Percentiles rank a stretch among this genome's conserved stretches.
These are phyloP conservation scores for Conus canariensis DNA, from an alignment of 2,888 invertebrate genomes.

Conservation along the genomic window DNA sequence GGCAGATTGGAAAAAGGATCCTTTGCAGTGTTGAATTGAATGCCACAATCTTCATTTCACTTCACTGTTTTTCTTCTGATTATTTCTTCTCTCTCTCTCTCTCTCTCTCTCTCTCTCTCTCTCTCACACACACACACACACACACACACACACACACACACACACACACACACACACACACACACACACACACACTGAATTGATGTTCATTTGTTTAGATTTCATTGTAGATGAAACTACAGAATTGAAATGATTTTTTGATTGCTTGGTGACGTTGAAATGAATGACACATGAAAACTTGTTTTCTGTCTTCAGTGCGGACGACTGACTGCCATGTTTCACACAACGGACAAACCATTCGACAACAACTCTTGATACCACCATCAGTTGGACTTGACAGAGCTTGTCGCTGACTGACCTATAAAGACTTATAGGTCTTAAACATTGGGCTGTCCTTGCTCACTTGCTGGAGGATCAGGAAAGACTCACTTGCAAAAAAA, in stretches of 20 bases:
- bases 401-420: conserved; percentile 16
- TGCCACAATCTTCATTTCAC: too few relatives aligned
- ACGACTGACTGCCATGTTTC: conserved; percentile 28
- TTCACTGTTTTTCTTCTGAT: too few relatives aligned
- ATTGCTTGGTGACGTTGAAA: not conserved
- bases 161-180: too few relatives aligned
- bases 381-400: conserved; percentile 10
- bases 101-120: too few relatives aligned
- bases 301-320: conserved; percentile 37
- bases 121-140: too few relatives aligned
- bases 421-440: not conserved
- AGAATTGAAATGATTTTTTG: not conserved
- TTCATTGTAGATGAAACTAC: not conserved
- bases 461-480: not conserved
- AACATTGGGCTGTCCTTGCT: not conserved
- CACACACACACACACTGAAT: too few relatives aligned
- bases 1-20: too few relatives aligned
- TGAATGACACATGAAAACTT: not conserved
- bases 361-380: conserved; percentile 12
- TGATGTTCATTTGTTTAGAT: too few relatives aligned
- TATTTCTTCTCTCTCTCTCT: too few relatives aligned
- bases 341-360: conserved; percentile 3
- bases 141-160: too few relatives aligned
- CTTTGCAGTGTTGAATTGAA: too few relatives aligned
- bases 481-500: not conserved